Conservation (phyloP, 2,888 invertebrate species). For the Maniola hyperantus region DNA sequence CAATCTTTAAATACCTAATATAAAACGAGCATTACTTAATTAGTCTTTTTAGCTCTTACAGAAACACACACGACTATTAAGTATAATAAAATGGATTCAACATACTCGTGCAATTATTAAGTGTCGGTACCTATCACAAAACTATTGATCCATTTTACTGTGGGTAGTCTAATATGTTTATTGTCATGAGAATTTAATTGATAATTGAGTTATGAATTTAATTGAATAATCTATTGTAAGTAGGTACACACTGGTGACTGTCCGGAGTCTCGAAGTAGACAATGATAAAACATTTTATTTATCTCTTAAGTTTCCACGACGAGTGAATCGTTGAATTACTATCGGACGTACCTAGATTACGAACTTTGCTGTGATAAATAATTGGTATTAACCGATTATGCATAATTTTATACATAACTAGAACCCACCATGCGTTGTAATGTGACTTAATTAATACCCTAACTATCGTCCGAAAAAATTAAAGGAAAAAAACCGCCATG, state of each 20-base stretch:
- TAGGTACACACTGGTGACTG: not conserved
- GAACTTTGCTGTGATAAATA: constrained; percentile 15
- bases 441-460: no score
- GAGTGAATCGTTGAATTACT: constrained; percentile 25
- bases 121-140: not conserved
- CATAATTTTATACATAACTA: not conserved
- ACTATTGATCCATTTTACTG: not conserved
- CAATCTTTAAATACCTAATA: not conserved
- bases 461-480: no score
- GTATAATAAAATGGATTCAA: not conserved
- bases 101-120: not conserved
- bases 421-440: no score
- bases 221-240: not conserved
- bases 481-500: no score
- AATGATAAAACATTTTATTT: constrained; percentile 21
- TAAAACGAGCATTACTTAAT: not conserved
- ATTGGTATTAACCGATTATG: constrained; percentile 19
- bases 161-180: constrained; percentile 28
- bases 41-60: not conserved
- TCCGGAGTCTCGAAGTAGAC: constrained; percentile 16
- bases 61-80: not conserved
- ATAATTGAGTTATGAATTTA: constrained; percentile 9
- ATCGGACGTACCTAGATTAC: constrained; percentile 22
- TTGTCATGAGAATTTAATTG: constrained; percentile 18
- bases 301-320: constrained; percentile 19